phyloP scores from a whole-genome alignment of 2,113 vertebrate genomes.

The Taxidea taxus region DNA sequence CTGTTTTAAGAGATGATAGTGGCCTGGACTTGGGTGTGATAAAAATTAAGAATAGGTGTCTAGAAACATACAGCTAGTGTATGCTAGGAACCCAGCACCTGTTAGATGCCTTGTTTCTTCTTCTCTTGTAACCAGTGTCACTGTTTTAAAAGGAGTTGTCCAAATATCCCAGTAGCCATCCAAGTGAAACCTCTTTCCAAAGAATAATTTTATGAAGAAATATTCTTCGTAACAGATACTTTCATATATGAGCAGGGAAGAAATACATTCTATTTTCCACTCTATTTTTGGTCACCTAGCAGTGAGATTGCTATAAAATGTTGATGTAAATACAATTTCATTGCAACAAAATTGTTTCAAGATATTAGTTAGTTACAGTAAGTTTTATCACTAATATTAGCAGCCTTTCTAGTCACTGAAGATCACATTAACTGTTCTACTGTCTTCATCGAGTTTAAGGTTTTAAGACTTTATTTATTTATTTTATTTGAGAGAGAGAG shows the following conservation, averaged over 20 bases:
- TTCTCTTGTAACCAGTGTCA: neutral
- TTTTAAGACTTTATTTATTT: neutral
- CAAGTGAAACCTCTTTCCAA: neutral
- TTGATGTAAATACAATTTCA: neutral
- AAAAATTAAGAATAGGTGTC: neutral
- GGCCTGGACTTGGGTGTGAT: neutral
- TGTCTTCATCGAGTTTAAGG: neutral
- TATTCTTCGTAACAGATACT: neutral
- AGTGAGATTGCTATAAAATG: neutral
- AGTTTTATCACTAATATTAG: neutral
- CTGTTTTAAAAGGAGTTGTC: neutral
- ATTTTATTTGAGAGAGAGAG: neutral
- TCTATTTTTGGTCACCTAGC: neutral
- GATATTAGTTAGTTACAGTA: neutral
- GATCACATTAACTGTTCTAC: neutral
- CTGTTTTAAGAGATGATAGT: neutral
- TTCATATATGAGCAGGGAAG: neutral
- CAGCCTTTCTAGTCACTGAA: neutral
- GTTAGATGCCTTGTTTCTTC: neutral
- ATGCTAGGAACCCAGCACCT: neutral
- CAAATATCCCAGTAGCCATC: neutral
- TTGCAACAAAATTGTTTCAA: neutral
- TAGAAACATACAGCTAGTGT: neutral
- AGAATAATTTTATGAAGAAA: neutral
- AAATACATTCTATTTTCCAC: neutral